phyloP scores from a whole-genome alignment of 2,113 vertebrate genomes.

The Abramis brama region DNA sequence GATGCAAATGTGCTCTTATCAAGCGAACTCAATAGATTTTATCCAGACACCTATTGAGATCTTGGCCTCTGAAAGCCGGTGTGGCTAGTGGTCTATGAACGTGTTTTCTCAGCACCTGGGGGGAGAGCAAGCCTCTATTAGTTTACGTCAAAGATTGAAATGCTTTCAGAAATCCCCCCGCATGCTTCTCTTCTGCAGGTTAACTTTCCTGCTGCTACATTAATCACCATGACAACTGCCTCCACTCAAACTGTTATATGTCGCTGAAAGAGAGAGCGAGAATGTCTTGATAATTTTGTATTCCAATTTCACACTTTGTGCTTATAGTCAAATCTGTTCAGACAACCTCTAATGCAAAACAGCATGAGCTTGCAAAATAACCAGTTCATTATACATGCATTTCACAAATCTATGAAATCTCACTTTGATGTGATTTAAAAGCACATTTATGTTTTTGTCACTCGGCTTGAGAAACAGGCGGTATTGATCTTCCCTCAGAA shows the following conservation, averaged over 20 bases:
- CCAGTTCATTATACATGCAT: slow-evolving; percentile 46
- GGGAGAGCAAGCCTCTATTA: slow-evolving; percentile 65
- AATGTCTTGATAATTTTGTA: slow-evolving; percentile 61
- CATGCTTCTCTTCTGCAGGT: slow-evolving; percentile 69
- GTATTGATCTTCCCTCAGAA: slow-evolving; percentile 66
- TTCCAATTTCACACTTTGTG: slow-evolving; percentile 76
- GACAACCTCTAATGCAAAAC: slow-evolving; percentile 45
- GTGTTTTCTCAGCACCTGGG: slow-evolving; percentile 54
- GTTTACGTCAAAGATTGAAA: slow-evolving; percentile 70
- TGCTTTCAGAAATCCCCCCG: slow-evolving; percentile 70
- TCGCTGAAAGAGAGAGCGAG: slow-evolving; percentile 56
- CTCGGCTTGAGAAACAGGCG: not conserved
- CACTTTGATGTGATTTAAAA: slow-evolving; percentile 26
- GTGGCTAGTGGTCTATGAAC: slow-evolving; percentile 65
- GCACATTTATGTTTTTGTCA: slow-evolving; percentile 23
- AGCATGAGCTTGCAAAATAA: slow-evolving; percentile 27
- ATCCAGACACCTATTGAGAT: slow-evolving; percentile 62
- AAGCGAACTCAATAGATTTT: slow-evolving; percentile 57
- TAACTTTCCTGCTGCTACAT: slow-evolving; percentile 73
- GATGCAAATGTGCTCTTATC: slow-evolving; percentile 52
- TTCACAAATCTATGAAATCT: slow-evolving; percentile 46
- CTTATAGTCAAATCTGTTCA: slow-evolving; percentile 59
- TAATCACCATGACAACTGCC: slow-evolving; percentile 82
- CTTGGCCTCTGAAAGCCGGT: slow-evolving; percentile 61
- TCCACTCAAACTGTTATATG: slow-evolving; percentile 64